Evolutionary conservation across 2,113 vertebrate species (phyloP), one percentile per base, ranked within the genome.

Genomic region (Lanius collurio): DNA sequence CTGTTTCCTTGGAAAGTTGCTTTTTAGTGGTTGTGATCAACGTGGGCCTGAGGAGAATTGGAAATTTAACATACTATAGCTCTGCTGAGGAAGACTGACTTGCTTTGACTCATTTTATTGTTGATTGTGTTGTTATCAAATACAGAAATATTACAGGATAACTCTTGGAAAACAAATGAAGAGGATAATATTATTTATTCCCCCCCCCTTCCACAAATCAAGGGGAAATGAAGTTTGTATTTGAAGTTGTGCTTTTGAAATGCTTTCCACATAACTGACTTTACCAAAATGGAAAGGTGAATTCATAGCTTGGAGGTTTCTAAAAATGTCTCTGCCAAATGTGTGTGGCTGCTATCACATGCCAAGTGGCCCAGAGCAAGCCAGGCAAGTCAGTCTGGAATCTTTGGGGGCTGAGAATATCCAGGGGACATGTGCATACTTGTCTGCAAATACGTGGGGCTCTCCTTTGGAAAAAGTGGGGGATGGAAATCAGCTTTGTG

Each of bases 261-360:
- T 95, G 95, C 93, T 95, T 95, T 93, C 78, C 20, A 15, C 88
- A 91, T 95, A 96, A 94, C 68, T 76, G 79, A 71, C 93, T 88
- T 74, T 50, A 93, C 90, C 74, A 10, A 74, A 97, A 96, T 65
- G 83, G 97, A 94, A 95, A 83, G 78, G 90, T 95, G 96, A 96
- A 94, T 97, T 95, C 95, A 94, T 74, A 89, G 91, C 94, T 86
- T 56, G 77, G 71, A 87, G 56, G 91, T 89, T 96, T 96, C 97
- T 97, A 95, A 97, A 97, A 97, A 96, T 96, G 96, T 94, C 93
- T 91, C 95, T 79, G 74, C 94, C 95, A 95, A 95, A 96, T 91
- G 96, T 87, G 78, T 0, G 3, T 46, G 90, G 96, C 94, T 89
- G 96, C 95, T 97, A 83, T 95, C 95, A 3, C 91, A 65, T 82